These are phyloP conservation scores for Portevinia maculata DNA, from an alignment of 2,888 invertebrate genomes.

Conservation along the genomic window DNA sequence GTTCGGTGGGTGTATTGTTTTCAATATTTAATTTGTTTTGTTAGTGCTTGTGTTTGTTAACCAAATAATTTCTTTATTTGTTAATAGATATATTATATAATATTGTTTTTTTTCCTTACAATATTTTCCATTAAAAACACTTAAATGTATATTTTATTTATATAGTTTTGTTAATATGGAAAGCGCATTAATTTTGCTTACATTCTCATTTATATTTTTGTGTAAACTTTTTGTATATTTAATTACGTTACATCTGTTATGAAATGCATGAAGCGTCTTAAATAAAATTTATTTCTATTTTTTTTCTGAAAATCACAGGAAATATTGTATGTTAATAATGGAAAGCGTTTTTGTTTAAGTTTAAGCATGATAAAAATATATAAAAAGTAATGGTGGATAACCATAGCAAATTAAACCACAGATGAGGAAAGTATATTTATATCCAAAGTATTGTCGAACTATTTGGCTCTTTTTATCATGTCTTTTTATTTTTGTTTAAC, in stretches of 20 bases:
- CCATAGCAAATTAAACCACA: slow-evolving; percentile 16
- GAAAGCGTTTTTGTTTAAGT: slow-evolving; percentile 19
- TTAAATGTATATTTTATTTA: slow-evolving; percentile 29
- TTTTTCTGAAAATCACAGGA: neutral
- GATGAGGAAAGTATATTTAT: slow-evolving; percentile 22
- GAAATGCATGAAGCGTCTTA: slow-evolving; percentile 11
- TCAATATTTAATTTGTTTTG: slow-evolving; percentile 35
- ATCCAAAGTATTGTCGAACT: slow-evolving; percentile 68
- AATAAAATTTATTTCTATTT: slow-evolving; percentile 4
- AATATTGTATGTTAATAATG: neutral
- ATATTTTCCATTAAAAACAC: slow-evolving; percentile 31
- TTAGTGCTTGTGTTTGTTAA: slow-evolving; percentile 40
- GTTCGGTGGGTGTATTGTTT: slow-evolving; percentile 71
- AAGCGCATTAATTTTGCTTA: slow-evolving; percentile 20
- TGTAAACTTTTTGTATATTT: slow-evolving; percentile 24
- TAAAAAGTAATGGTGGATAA: neutral
- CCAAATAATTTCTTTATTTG: slow-evolving; percentile 36
- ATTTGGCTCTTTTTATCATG: slow-evolving; percentile 49
- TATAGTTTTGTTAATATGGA: slow-evolving; percentile 23
- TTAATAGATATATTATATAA: neutral
- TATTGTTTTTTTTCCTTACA: slow-evolving; percentile 22
- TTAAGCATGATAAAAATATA: neutral
- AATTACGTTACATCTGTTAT: slow-evolving; percentile 4
- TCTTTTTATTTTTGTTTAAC: slow-evolving; percentile 7
- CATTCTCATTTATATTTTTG: slow-evolving; percentile 4